Evolutionary conservation across 2,888 invertebrate genomes (phyloP), one percentile per base, ranked within the genome.

Genomic region (Mesoligia furuncula): DNA sequence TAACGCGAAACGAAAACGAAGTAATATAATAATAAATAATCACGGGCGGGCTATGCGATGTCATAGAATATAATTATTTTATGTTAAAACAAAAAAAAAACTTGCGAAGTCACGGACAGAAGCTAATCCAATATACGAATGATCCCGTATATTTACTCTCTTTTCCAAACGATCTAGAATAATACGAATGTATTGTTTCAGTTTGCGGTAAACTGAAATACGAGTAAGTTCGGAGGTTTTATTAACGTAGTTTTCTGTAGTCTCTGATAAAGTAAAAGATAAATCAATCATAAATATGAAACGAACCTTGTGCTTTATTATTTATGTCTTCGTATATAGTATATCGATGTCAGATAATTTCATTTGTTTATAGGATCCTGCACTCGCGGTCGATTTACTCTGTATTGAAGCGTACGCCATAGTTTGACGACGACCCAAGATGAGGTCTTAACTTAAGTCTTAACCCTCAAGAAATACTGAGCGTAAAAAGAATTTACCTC

Each of bases 391-490:
- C 79, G 74, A 81, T 85, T 85, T 73, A 74, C 62, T 83, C 42
- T 57, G 67, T 78, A 81, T 87, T 81, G 78, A 80, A 68, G 71
- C 70, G 70, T 71, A 80, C 73, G 72, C 72, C 73, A 79, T 74
- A 83, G 85, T 85, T 88, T 85, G 78, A 74, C 61, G 66, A 70
- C 74, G 62, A 75, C 59, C 73, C 36, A 71, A 80, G 75, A 84
- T 84, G 80, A 83, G 67, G 64, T 79, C 54, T 73, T 36, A 36
- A 36, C 31, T 31, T 31, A 31, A n/a, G n/a, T n/a, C 36, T 36
- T 75, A 86, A 84, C 70, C 85, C 85, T 75, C 74, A 84, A 84
- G 69, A 86, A 86, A 86, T 65, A 84, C 76, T 73, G 59, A 82
- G 54, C 68, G 73, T 73, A 75, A 80, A 84, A 84, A n/a, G 69